Evolutionary conservation across 2,113 vertebrate genomes (phyloP).

Genomic region (Chaenocephalus aceratus): DNA sequence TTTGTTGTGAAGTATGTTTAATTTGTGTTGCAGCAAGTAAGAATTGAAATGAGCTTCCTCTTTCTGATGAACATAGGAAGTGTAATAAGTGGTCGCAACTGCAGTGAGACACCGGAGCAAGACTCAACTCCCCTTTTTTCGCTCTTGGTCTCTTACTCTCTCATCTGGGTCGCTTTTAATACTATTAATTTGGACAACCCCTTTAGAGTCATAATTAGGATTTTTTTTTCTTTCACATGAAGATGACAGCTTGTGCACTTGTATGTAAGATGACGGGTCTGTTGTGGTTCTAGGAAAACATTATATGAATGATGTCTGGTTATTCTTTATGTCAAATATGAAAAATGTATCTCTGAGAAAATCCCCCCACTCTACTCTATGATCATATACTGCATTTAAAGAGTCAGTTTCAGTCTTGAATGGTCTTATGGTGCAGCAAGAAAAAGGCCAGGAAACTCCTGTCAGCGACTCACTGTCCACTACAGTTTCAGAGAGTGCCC

Average conservation of each 20-base stretch:
- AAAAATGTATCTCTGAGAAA: background rate
- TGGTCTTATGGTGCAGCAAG: background rate
- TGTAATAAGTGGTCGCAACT: background rate
- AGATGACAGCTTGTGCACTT: conserved; percentile 7
- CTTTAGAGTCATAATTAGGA: conserved; percentile 28
- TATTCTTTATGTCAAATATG: conserved; percentile 3
- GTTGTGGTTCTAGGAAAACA: background rate
- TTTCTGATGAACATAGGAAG: conserved; percentile 34
- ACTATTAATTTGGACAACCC: conserved; percentile 32
- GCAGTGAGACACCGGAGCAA: conserved; percentile 6
- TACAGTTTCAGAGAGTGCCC: conserved; percentile 50
- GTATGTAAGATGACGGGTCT: background rate
- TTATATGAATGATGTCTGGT: background rate
- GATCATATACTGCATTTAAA: background rate
- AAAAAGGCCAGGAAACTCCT: conserved; percentile 74
- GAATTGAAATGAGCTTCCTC: conserved; percentile 31
- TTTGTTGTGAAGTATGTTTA: conserved; percentile 55
- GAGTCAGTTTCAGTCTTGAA: conserved; percentile 27
- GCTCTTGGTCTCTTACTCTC: conserved; percentile 2
- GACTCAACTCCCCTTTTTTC: conserved; percentile 49
- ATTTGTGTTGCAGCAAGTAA: background rate
- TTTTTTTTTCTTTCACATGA: conserved; percentile 22
- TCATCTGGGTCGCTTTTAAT: background rate
- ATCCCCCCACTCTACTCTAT: background rate
- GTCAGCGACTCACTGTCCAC: conserved; percentile 1